phyloP scores from a whole-genome alignment of 2,797 vertebrate genomes.

The Pseudocheirus occidentalis region DNA sequence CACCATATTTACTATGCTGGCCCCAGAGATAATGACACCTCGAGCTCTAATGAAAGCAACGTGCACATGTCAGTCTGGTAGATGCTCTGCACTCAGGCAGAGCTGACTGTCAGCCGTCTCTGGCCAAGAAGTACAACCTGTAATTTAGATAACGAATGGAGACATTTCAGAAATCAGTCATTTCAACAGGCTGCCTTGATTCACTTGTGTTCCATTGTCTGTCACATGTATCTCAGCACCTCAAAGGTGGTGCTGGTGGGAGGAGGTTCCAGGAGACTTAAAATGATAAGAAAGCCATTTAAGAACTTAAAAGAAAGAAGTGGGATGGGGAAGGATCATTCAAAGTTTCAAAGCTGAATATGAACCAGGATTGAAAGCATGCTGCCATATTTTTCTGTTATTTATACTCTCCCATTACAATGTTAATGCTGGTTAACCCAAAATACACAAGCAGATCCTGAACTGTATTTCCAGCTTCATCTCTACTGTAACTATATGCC shows the following conservation, averaged over 20 bases:
- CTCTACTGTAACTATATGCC: neutral
- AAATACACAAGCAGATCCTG: neutral
- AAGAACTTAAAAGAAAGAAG: neutral
- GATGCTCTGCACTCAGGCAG: slow-evolving; percentile 62
- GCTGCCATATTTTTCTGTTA: neutral
- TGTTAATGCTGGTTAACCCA: neutral
- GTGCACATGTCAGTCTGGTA: slow-evolving; percentile 69
- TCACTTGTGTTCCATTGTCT: slow-evolving; percentile 69
- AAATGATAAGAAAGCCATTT: slow-evolving; percentile 5
- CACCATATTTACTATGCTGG: slow-evolving; percentile 75
- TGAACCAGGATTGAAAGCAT: slow-evolving; percentile 21
- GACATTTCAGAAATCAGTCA: slow-evolving; percentile 78
- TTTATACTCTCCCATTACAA: neutral
- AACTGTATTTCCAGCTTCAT: neutral
- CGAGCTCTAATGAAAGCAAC: slow-evolving; percentile 77
- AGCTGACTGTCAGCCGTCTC: slow-evolving; percentile 75
- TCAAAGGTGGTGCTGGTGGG: slow-evolving; percentile 27
- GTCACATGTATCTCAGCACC: slow-evolving; percentile 59
- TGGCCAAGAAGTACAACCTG: slow-evolving; percentile 76
- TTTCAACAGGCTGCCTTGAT: slow-evolving; percentile 71
- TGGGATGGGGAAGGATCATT: neutral
- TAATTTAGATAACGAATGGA: slow-evolving; percentile 86
- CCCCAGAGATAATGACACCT: slow-evolving; percentile 72
- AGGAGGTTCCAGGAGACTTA: slow-evolving; percentile 1
- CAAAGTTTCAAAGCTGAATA: slow-evolving; percentile 32